phyloP scores from a whole-genome alignment of 2,797 vertebrate genomes.

The Rhinatrema bivittatum region DNA sequence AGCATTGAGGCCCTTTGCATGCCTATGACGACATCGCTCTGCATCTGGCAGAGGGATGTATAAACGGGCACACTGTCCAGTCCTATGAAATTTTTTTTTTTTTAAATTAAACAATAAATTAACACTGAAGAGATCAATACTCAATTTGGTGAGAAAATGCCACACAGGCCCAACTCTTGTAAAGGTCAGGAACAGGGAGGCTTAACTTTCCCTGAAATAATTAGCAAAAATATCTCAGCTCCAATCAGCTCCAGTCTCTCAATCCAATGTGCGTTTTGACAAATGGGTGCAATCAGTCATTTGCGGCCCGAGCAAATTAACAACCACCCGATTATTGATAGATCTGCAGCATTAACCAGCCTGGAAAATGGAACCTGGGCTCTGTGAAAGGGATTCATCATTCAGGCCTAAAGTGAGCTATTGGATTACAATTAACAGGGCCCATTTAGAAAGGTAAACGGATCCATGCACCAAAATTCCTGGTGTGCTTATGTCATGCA shows the following conservation, averaged over 20 bases:
- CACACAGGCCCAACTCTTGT: conserved; percentile 26
- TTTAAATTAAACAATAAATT: conserved; percentile 55
- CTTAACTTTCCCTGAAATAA: conserved; percentile 30
- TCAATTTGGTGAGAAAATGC: conserved; percentile 44
- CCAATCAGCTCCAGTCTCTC: conserved; percentile 10
- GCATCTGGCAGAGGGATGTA: conserved; percentile 29
- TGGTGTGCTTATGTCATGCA: too few species aligned
- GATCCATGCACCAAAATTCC: too few species aligned
- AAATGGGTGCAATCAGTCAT: conserved; percentile 32
- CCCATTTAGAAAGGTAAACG: too few species aligned
- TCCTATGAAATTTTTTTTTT: conserved; percentile 40
- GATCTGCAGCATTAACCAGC: conserved; percentile 9
- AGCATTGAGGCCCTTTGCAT: too few species aligned
- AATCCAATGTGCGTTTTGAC: conserved; percentile 29
- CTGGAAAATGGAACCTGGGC: conserved; percentile 5
- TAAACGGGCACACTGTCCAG: conserved; percentile 35
- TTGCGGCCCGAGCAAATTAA: conserved; percentile 30
- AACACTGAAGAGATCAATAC: conserved; percentile 39
- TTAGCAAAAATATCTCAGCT: conserved; percentile 21
- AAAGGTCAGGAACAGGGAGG: conserved; percentile 27
- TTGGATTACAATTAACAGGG: too few species aligned
- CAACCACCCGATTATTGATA: conserved; percentile 22
- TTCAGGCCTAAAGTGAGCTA: too few species aligned
- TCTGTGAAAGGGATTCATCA: background rate
- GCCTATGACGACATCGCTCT: conserved; percentile 11